Evolutionary conservation across 2,797 vertebrate genomes (phyloP).

Genomic region (Anguilla anguilla): DNA sequence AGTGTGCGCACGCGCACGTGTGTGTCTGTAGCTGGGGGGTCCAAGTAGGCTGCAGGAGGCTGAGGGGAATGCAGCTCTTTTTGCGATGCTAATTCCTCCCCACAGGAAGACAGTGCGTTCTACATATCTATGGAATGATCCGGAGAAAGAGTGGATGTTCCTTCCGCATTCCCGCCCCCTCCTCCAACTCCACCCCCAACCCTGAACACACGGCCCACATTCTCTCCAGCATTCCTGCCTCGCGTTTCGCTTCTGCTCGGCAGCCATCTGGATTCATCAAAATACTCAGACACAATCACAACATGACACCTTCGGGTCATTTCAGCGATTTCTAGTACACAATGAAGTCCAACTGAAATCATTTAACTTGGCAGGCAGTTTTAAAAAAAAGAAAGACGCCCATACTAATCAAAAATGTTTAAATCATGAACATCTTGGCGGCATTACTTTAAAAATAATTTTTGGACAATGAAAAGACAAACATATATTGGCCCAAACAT

Average conservation of each 20-base stretch:
- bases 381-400: neutral
- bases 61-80: slow-evolving; percentile 46
- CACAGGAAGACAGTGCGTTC: slow-evolving; percentile 62
- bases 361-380: neutral
- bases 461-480: neutral
- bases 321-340: neutral
- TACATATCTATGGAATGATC: slow-evolving; percentile 54
- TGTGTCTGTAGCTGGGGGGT: slow-evolving; percentile 44
- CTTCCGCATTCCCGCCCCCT: slow-evolving; percentile 48
- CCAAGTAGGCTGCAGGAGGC: slow-evolving; percentile 36
- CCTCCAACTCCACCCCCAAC: slow-evolving; percentile 22
- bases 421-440: neutral
- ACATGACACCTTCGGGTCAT: neutral
- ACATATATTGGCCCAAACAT: neutral
- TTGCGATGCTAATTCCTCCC: slow-evolving; percentile 70
- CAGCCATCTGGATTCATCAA: neutral
- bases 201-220: slow-evolving; percentile 52
- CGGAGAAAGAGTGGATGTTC: slow-evolving; percentile 46
- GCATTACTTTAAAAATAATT: neutral
- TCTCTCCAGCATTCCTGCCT: slow-evolving; percentile 62
- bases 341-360: neutral
- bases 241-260: neutral
- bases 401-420: neutral
- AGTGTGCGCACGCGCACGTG: slow-evolving; percentile 39
- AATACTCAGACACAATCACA: neutral